These are phyloP conservation scores for Cyanoramphus novaezelandiae DNA, from an alignment of 2,113 vertebrate genomes.

Conservation along the genomic window DNA sequence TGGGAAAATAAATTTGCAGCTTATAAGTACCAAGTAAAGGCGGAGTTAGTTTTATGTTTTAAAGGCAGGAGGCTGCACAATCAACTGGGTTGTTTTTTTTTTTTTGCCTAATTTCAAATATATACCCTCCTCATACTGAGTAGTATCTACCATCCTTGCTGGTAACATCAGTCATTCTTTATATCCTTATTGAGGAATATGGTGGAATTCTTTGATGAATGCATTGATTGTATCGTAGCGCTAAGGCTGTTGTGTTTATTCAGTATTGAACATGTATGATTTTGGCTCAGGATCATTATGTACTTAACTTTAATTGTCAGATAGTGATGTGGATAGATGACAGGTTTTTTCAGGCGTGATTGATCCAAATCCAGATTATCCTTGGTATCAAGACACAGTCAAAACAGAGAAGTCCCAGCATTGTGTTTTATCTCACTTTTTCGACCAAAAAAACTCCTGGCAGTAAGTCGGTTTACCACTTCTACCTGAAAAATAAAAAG, in stretches of 20 bases:
- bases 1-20: neutral
- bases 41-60: neutral
- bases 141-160: neutral
- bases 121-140: neutral
- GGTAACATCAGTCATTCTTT: neutral
- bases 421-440: neutral
- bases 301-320: neutral
- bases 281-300: neutral
- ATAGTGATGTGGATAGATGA: neutral
- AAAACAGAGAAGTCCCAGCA: neutral
- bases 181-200: neutral
- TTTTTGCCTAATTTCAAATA: neutral
- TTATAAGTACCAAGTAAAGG: neutral
- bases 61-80: neutral
- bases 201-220: neutral
- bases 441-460: neutral
- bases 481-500: neutral
- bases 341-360: neutral
- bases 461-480: neutral
- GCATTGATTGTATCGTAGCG: neutral
- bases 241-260: neutral
- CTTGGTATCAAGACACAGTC: neutral
- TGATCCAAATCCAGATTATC: neutral
- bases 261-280: neutral
- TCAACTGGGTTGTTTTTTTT: fast-evolving